These are phyloP conservation scores for Phoxinus dragarum DNA, from an alignment of 2,797 vertebrate genomes.

Conservation along the genomic window DNA sequence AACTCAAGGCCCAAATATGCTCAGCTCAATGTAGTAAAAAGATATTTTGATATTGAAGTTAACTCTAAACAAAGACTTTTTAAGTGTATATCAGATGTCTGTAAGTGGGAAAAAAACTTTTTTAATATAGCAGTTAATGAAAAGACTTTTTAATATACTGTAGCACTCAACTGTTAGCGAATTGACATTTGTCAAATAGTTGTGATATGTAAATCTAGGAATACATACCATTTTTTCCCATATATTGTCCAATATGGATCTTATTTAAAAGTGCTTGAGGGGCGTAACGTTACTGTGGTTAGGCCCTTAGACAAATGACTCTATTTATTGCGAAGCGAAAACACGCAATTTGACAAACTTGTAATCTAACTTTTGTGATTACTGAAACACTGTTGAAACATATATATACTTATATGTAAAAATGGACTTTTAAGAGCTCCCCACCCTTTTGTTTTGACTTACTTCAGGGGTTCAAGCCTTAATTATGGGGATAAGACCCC, in stretches of 20 bases:
- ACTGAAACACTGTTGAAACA: constrained; percentile 18
- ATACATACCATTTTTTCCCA: background rate
- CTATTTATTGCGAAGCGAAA: background rate
- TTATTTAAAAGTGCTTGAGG: background rate
- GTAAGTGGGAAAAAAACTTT: background rate
- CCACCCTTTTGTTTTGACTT: constrained; percentile 33
- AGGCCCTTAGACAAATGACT: background rate
- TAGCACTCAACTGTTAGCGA: background rate
- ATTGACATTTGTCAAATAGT: background rate
- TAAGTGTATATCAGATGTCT: background rate
- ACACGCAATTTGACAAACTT: constrained; percentile 18
- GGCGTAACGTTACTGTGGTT: background rate
- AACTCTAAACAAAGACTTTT: background rate
- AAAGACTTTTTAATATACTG: background rate
- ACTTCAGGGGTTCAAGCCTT: constrained; percentile 16
- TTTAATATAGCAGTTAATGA: constrained; percentile 26
- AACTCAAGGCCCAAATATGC: background rate
- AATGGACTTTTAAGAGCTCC: constrained; percentile 32
- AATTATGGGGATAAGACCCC: constrained; percentile 23
- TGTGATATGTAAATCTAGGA: background rate
- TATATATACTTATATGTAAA: constrained; percentile 41
- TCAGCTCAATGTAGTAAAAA: background rate
- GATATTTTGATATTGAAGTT: background rate
- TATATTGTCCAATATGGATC: background rate
- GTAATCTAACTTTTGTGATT: constrained; percentile 35